Evolutionary conservation across 2,888 invertebrate species (phyloP).

Genomic region (Ophion ellenae): DNA sequence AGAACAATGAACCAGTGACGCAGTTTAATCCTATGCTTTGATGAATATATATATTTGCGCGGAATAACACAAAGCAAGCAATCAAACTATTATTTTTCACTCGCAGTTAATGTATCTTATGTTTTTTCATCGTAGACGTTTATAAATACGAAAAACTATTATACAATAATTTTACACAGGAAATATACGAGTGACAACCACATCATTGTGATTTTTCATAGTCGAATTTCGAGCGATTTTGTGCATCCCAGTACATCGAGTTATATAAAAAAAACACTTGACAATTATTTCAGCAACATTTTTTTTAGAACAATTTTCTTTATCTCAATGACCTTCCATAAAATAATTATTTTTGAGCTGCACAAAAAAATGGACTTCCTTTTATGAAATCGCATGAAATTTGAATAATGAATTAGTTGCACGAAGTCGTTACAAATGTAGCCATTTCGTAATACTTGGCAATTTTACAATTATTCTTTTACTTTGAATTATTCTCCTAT

Average conservation of each 20-base stretch:
- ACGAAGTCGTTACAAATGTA: neutral
- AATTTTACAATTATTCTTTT: neutral
- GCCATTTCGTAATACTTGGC: neutral
- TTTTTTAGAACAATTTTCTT: neutral
- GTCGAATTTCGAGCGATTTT: neutral
- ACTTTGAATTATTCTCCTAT: too few relatives aligned
- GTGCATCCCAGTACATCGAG: neutral
- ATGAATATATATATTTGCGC: neutral
- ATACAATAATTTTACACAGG: constrained; percentile 47
- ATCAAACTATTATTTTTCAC: constrained; percentile 12
- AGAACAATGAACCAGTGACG: constrained; percentile 33
- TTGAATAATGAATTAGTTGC: too few relatives aligned
- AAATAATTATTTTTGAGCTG: neutral
- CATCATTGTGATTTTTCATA: constrained; percentile 29
- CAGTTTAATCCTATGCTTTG: neutral
- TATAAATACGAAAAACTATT: neutral
- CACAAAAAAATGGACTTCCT: too few relatives aligned
- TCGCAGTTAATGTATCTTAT: constrained; percentile 12
- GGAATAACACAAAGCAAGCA: constrained; percentile 17
- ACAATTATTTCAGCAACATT: neutral
- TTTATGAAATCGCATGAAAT: too few relatives aligned
- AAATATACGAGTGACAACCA: constrained; percentile 33
- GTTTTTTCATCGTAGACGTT: constrained; percentile 12
- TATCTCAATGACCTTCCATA: too few relatives aligned
- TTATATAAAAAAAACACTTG: neutral